Conservation (phyloP, 2,888 invertebrate species). For the Dicyrtoma fusca region DNA sequence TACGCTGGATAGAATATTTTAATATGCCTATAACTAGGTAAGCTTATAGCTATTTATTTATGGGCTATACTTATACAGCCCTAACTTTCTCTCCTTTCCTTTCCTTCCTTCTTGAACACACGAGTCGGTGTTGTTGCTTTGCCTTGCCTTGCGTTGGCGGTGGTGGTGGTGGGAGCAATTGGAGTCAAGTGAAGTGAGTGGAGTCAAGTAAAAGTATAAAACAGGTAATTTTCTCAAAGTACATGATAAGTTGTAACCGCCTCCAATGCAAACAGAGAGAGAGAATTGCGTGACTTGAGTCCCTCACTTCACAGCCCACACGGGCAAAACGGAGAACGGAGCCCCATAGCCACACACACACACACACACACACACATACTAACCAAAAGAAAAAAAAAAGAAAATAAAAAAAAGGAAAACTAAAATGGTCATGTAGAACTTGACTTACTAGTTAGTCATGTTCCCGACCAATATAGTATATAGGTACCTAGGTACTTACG, state of each 20-base stretch:
- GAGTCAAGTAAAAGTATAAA: constrained; percentile 25
- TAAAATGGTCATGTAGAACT: too few relatives aligned
- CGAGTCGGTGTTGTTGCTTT: neutral
- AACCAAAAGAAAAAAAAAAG: neutral
- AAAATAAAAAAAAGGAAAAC: neutral
- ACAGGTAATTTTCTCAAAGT: constrained; percentile 46
- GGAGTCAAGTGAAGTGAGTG: constrained; percentile 30
- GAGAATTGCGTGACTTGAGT: constrained; percentile 40
- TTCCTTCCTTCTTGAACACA: neutral
- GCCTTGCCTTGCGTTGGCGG: neutral
- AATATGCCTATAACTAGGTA: too few relatives aligned
- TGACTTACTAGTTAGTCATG: too few relatives aligned
- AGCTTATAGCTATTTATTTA: too few relatives aligned
- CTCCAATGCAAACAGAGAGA: constrained; percentile 44
- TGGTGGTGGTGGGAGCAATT: too few relatives aligned
- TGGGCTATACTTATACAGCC: too few relatives aligned
- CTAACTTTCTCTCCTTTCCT: neutral
- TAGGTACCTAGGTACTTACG: too few relatives aligned
- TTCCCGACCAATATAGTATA: too few relatives aligned
- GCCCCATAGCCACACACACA: neutral
- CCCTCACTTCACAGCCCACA: constrained; percentile 1
- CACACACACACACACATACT: too few relatives aligned
- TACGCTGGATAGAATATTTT: too few relatives aligned
- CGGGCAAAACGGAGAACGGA: neutral
- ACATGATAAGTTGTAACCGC: constrained; percentile 44